A percentile compares a stretch with the other conserved stretches of the same genome.
Evolutionary conservation across 2,113 vertebrate genomes (phyloP).

Genomic region (Poeciliopsis occidentalis): DNA sequence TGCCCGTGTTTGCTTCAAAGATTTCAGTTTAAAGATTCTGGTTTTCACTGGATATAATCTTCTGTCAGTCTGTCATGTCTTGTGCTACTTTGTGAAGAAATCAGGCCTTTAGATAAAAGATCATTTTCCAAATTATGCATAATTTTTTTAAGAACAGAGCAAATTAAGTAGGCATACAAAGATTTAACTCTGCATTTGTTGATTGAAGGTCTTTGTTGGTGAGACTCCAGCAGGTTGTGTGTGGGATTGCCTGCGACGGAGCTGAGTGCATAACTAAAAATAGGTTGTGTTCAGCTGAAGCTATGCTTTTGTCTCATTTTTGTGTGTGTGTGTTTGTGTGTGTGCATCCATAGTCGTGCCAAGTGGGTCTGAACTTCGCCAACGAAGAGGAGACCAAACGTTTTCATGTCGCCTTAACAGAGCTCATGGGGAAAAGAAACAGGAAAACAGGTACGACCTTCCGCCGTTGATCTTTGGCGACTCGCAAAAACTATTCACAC

Average conservation of each 20-base stretch:
- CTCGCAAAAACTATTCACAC: neutral
- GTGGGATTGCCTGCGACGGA: neutral
- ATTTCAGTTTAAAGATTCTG: neutral
- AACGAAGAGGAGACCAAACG: constrained; percentile 93
- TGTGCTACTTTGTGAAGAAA: no score
- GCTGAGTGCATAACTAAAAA: neutral
- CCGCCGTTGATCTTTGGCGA: neutral
- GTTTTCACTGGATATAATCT: neutral
- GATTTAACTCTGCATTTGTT: neutral
- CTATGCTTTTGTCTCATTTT: neutral
- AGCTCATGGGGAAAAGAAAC: constrained; percentile 84
- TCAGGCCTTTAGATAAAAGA: no score
- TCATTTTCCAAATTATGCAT: no score
- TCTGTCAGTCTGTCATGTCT: no score
- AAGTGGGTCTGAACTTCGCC: constrained; percentile 97
- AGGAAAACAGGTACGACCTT: constrained; percentile 87
- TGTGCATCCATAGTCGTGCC: constrained; percentile 82
- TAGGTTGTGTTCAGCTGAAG: neutral
- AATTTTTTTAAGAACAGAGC: no score
- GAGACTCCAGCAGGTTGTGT: neutral
- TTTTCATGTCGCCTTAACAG: constrained; percentile 81
- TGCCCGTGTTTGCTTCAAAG: constrained; percentile 5
- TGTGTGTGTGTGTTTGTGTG: neutral
- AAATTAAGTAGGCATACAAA: neutral
- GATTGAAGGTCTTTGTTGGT: neutral